These are phyloP conservation scores for Nyctibius bracteatus DNA, from an alignment of 2,113 vertebrate species.

Conservation along the genomic window DNA sequence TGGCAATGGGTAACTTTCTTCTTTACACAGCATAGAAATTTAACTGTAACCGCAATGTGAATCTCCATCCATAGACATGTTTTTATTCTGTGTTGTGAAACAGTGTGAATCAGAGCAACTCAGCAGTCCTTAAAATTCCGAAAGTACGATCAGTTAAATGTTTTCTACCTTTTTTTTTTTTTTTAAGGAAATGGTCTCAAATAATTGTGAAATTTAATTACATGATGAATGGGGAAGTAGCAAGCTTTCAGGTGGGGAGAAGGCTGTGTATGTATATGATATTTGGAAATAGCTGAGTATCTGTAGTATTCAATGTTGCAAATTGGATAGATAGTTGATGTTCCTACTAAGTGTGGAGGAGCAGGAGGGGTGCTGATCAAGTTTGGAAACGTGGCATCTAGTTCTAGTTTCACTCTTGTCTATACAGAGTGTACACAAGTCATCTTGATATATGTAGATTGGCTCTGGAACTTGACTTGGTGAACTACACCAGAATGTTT, in stretches of 20 bases:
- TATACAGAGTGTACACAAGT: neutral
- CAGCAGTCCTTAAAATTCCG: neutral
- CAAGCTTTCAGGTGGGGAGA: neutral
- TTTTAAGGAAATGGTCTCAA: neutral
- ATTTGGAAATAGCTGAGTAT: neutral
- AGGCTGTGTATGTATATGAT: neutral
- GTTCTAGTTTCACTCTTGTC: neutral
- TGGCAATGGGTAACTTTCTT: slow-evolving; percentile 13
- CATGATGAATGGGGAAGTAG: neutral
- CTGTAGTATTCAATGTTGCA: neutral
- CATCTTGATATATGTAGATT: neutral
- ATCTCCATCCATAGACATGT: neutral
- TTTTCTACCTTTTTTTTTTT: neutral
- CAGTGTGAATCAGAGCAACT: neutral
- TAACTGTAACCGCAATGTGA: neutral
- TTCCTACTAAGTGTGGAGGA: neutral
- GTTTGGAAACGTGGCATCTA: neutral
- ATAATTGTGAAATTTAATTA: neutral
- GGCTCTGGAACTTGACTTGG: neutral
- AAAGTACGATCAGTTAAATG: neutral
- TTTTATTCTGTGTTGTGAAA: neutral
- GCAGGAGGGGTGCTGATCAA: neutral
- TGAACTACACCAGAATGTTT: neutral
- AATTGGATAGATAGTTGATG: neutral
- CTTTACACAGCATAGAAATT: neutral